These are phyloP conservation scores for Odontocerum albicorne DNA, from an alignment of 2,888 invertebrate species.

Conservation along the genomic window DNA sequence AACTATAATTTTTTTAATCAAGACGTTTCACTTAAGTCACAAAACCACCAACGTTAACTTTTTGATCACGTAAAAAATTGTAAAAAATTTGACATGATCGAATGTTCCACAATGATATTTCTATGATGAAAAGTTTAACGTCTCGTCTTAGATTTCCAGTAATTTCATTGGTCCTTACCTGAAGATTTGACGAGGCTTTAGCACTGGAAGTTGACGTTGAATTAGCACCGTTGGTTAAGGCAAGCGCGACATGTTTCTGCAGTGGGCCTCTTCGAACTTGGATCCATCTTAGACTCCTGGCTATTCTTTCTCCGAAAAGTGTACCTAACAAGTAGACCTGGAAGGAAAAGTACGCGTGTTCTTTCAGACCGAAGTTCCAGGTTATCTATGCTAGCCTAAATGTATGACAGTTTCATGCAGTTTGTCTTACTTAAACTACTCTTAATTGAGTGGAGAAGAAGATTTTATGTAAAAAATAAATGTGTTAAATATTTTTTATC, in stretches of 20 bases:
- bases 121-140: too few species aligned
- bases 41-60: too few species aligned
- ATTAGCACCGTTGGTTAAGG: constrained; percentile 60
- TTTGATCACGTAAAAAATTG: too few species aligned
- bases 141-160: too few species aligned
- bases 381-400: background rate
- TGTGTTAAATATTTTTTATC: too few species aligned
- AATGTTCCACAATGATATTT: too few species aligned
- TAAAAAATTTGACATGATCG: too few species aligned
- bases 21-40: too few species aligned
- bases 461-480: too few species aligned
- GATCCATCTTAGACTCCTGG: constrained; percentile 50
- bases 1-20: background rate
- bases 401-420: too few species aligned
- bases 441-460: too few species aligned
- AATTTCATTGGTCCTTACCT: constrained; percentile 18
- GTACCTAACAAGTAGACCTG: constrained; percentile 64
- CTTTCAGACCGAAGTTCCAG: constrained; percentile 29
- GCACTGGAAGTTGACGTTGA: constrained; percentile 44
- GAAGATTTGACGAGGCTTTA: background rate
- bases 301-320: constrained; percentile 57
- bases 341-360: constrained; percentile 52
- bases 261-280: constrained; percentile 54
- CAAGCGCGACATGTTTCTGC: constrained; percentile 60
- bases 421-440: too few species aligned